These are phyloP conservation scores for Arothron firmamentum DNA, from an alignment of 2,113 vertebrate species.

Conservation along the genomic window DNA sequence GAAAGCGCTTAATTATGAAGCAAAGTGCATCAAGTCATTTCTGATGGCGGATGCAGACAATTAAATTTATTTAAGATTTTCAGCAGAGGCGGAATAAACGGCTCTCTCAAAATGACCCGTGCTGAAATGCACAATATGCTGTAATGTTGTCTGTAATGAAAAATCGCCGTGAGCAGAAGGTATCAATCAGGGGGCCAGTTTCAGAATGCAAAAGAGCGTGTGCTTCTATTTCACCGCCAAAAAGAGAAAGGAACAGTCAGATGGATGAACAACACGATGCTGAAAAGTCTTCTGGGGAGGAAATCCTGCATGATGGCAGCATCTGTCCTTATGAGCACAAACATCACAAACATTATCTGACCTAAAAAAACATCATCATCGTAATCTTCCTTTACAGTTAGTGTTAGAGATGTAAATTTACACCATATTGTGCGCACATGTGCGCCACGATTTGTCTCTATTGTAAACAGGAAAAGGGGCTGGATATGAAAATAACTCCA, in stretches of 20 bases:
- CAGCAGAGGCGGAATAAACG: constrained; percentile 67
- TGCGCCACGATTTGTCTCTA: no score
- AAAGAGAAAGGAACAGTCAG: not conserved
- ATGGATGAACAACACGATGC: constrained; percentile 14
- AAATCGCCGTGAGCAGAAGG: constrained; percentile 49
- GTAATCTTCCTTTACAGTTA: no score
- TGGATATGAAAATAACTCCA: no score
- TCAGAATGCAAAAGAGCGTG: constrained; percentile 10
- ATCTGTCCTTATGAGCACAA: no score
- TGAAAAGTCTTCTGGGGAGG: not conserved
- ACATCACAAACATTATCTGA: no score
- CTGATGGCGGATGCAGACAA: constrained; percentile 80
- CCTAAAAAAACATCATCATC: no score
- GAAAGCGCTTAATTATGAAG: constrained; percentile 82
- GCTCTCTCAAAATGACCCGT: constrained; percentile 71
- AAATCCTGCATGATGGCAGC: no score
- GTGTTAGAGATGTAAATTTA: no score
- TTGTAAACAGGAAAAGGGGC: no score
- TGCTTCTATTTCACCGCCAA: constrained; percentile 27
- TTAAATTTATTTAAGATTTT: constrained; percentile 82
- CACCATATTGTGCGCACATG: no score
- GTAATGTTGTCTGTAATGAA: constrained; percentile 57
- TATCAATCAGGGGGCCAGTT: constrained; percentile 49
- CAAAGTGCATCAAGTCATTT: constrained; percentile 81
- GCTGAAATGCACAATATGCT: constrained; percentile 58